Evolutionary conservation across 2,888 invertebrate genomes (phyloP), one percentile per base, ranked within the genome.

Genomic region (Cactoblastis cactorum): DNA sequence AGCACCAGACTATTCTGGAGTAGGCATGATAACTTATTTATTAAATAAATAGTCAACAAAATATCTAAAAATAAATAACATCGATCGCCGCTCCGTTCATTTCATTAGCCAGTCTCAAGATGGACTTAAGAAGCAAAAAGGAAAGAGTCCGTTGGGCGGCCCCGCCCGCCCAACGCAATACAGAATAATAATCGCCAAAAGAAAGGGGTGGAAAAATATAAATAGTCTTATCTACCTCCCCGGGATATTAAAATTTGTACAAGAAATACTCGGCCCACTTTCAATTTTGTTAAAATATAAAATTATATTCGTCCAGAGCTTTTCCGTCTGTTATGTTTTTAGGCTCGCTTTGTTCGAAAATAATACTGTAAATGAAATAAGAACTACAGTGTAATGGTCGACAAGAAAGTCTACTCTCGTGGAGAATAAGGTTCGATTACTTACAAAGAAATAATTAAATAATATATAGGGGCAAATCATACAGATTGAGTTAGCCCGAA

Each of bases 111-210:
- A 63, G 74, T 82, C 81, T 86, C 88, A 86, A 88, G 89, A 89
- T 89, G 89, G 89, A 89, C 89, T 89, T 89, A 88, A 88, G 89
- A 88, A 89, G 88, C 89, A 88, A 89, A 89, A 89, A 89, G 88
- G 89, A 88, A 88, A 89, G 87, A 88, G 89, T 88, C 78, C 77
- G 59, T 66, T 77, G 86, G 85, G 81, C 65, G 78, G 67, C 61
- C 57, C 74, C 69, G 65, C 67, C 70, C 65, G 71, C 83, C 83
- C 82, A 82, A 83, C 76, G 83, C 83, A 87, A 88, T 80, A 86
- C 89, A 88, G 89, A 88, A 88, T 88, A 89, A 89, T 88, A 87
- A 88, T 88, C 89, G 83, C 88, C 85, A 82, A 88, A 88, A 88
- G 88, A 89, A 88, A 71, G 69, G 73, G 77, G 83, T 68, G 81